phyloP scores from a whole-genome alignment of 2,797 vertebrate species.

The Emys orbicularis region DNA sequence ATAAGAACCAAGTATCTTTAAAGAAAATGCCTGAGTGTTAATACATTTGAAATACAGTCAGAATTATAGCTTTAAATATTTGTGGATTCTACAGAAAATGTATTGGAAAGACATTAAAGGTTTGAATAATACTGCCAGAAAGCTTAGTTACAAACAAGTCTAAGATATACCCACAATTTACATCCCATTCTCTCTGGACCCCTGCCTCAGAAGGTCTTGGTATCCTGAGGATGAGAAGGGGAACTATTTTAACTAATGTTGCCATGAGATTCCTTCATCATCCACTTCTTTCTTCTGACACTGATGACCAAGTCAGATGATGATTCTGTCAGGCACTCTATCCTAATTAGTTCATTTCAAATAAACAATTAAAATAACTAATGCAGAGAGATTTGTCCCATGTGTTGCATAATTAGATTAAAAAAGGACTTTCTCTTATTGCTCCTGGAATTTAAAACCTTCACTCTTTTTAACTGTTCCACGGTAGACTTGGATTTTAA shows the following conservation, averaged over 20 bases:
- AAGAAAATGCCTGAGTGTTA: background rate
- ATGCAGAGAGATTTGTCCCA: background rate
- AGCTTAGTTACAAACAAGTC: background rate
- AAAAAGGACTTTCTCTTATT: background rate
- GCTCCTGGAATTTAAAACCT: background rate
- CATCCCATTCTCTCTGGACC: background rate
- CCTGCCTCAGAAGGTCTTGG: background rate
- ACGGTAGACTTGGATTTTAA: background rate
- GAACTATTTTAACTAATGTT: background rate
- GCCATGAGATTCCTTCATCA: background rate
- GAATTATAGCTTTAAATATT: background rate
- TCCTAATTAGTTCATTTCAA: background rate
- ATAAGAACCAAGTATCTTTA: background rate
- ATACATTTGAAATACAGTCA: background rate
- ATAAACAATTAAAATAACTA: background rate
- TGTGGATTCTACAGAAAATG: background rate
- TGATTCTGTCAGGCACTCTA: slow-evolving; percentile 14
- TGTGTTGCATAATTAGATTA: background rate
- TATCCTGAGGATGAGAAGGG: background rate
- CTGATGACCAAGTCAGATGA: slow-evolving; percentile 23
- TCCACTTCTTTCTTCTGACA: background rate
- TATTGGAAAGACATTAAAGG: background rate
- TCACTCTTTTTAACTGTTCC: background rate
- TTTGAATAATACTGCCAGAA: background rate
- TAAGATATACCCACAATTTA: background rate